Evolutionary conservation across 2,113 vertebrate genomes (phyloP).

Genomic region (Passer montanus): DNA sequence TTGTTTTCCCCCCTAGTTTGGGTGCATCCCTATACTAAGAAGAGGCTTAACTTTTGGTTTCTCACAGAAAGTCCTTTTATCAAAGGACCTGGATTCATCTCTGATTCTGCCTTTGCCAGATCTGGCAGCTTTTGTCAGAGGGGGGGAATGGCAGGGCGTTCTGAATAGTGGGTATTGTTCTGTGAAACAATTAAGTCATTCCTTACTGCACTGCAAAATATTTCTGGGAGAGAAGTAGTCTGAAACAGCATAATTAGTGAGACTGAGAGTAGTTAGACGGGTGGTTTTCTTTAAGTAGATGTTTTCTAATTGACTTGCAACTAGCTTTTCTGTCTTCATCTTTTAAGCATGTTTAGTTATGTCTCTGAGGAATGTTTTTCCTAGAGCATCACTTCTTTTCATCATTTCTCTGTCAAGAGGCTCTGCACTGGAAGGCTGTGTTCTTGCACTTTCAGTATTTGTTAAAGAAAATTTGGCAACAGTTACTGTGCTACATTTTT

Average conservation of each 20-base stretch:
- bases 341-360: background rate
- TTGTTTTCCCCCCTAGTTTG: background rate
- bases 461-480: background rate
- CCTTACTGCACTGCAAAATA: background rate
- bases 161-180: constrained; percentile 13
- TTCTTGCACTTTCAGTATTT: background rate
- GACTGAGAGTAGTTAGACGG: background rate
- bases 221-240: background rate
- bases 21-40: background rate
- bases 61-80: background rate
- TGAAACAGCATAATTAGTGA: background rate
- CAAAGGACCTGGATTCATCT: background rate
- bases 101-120: background rate
- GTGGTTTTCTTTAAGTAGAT: background rate
- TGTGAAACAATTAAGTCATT: background rate
- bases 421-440: background rate
- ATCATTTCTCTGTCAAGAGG: background rate
- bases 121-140: background rate
- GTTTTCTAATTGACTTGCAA: background rate
- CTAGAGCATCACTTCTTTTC: background rate
- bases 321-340: background rate
- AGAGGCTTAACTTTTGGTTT: background rate
- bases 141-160: background rate
- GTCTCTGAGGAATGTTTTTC: background rate
- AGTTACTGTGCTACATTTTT: background rate